A percentile compares a stretch with the other conserved stretches of the same genome.
Evolutionary conservation across 2,888 invertebrate genomes (phyloP).

Genomic region (Beris chalybata): DNA sequence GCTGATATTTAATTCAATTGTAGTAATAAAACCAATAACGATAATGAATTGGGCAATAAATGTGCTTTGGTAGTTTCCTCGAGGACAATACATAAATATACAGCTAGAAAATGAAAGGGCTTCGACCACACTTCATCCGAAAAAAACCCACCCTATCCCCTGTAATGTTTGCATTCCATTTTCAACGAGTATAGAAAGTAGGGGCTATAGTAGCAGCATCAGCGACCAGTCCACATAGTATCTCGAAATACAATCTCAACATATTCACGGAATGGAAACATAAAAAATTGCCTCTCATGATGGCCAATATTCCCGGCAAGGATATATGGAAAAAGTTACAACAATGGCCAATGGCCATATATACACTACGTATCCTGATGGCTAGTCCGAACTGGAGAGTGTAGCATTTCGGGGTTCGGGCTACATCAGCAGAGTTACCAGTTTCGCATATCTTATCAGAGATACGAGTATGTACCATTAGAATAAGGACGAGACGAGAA

Average conservation of each 20-base stretch:
- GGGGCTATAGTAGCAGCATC: too few relatives aligned
- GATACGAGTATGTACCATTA: slow-evolving; percentile 34
- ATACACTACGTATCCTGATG: not conserved
- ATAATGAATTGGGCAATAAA: slow-evolving; percentile 40
- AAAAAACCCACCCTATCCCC: too few relatives aligned
- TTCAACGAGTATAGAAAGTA: slow-evolving; percentile 5
- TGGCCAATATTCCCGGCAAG: slow-evolving; percentile 29
- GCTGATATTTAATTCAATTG: slow-evolving; percentile 38
- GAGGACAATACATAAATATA: slow-evolving; percentile 32
- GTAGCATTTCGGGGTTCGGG: slow-evolving; percentile 1
- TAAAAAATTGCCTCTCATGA: slow-evolving; percentile 40
- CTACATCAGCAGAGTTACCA: slow-evolving; percentile 31
- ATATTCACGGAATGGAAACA: slow-evolving; percentile 40
- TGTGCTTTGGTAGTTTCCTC: slow-evolving; percentile 31
- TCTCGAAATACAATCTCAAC: slow-evolving; percentile 37
- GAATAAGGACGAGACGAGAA: slow-evolving; percentile 14
- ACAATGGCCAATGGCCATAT: slow-evolving; percentile 22
- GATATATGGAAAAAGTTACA: slow-evolving; percentile 2
- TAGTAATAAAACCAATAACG: slow-evolving; percentile 37
- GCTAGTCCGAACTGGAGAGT: slow-evolving; percentile 1
- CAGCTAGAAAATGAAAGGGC: slow-evolving; percentile 24
- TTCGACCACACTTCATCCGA: not conserved
- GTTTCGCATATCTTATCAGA: slow-evolving; percentile 39
- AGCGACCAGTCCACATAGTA: slow-evolving; percentile 21
- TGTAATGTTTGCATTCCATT: too few relatives aligned